Evolutionary conservation across 2,113 vertebrate species (phyloP), one percentile per base, ranked within the genome.

Genomic region (Archilochus colubris): DNA sequence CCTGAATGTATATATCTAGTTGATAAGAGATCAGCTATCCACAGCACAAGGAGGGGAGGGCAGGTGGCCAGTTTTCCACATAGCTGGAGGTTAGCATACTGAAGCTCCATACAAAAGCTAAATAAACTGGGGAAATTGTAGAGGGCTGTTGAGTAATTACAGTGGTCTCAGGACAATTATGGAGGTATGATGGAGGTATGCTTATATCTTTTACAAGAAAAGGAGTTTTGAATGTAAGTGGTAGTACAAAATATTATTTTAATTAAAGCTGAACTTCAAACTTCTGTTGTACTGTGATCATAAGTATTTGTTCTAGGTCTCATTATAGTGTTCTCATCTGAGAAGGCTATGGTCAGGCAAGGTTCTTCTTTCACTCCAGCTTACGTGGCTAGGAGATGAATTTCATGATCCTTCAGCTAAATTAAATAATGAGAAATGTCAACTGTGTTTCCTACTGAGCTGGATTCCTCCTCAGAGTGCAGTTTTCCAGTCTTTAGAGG

Each of bases 351-450:
- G 61, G 67, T 64, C 48, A 86, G 48, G n/a, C 38, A 33, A 53
- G 74, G 27, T 62, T 82, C 66, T 51, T 58, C 50, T 91, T 78
- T 92, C 33, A 33, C 25, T 70, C 30, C 21, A 72, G 13, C 31
- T 93, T 59, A 27, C 1, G 4, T 51, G 46, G 12, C 36, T 44
- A 72, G 70, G 64, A 58, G 92, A 68, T 58, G 92, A 81, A 86
- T 93, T 84, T 50, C 2, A 0, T 64, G 77, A 72, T 79, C 55
- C 94, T 95, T 91, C 53, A 87, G 33, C 44, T 91, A 74, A 67
- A 69, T 91, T 81, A 88, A 94, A 85, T 91, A 82, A 89, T 68
- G 54, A 85, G 72, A 80, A 80, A 70, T 83, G 88, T 50, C 76
- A 78, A 43, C 69, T 85, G 17, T 84, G 59, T 76, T 95, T 86